These are phyloP conservation scores for Agonopterix heracliana DNA, from an alignment of 2,888 invertebrate species.

Conservation along the genomic window DNA sequence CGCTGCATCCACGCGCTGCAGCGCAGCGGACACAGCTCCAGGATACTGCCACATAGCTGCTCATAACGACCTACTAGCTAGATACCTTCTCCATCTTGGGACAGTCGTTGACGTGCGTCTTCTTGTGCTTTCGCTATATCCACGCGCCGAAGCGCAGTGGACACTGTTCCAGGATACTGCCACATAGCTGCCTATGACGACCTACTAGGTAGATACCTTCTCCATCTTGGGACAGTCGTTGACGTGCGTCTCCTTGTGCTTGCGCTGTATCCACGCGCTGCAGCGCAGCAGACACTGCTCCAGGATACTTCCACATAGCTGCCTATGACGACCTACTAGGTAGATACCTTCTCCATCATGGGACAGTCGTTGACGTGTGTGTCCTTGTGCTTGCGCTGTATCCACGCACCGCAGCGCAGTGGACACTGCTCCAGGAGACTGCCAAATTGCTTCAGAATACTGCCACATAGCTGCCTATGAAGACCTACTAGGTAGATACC, in stretches of 20 bases:
- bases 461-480: conserved; percentile 44
- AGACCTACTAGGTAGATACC: conserved; percentile 24
- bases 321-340: too few relatives aligned
- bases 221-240: conserved; percentile 60
- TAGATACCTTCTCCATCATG: conserved; percentile 52
- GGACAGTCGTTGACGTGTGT: conserved; percentile 73
- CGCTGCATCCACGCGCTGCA: conserved; percentile 83
- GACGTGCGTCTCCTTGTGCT: conserved; percentile 76
- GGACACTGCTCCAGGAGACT: conserved; percentile 84
- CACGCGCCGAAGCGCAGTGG: conserved; percentile 82
- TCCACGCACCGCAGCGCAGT: conserved; percentile 81
- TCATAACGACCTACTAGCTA: too few relatives aligned
- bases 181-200: conserved; percentile 21
- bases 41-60: conserved; percentile 70
- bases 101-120: conserved; percentile 72
- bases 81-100: conserved; percentile 61
- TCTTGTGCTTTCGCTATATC: conserved; percentile 79
- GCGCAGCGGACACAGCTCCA: conserved; percentile 82
- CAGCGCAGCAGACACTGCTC: conserved; percentile 83
- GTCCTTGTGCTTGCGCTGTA: conserved; percentile 78
- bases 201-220: conserved; percentile 35
- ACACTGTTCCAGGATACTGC: conserved; percentile 82
- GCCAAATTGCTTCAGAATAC: conserved; percentile 54
- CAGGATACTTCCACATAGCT: conserved; percentile 61
- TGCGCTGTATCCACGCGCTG: conserved; percentile 81